phyloP scores from a whole-genome alignment of 2,888 invertebrate genomes.

The Monoplex corrugatus region DNA sequence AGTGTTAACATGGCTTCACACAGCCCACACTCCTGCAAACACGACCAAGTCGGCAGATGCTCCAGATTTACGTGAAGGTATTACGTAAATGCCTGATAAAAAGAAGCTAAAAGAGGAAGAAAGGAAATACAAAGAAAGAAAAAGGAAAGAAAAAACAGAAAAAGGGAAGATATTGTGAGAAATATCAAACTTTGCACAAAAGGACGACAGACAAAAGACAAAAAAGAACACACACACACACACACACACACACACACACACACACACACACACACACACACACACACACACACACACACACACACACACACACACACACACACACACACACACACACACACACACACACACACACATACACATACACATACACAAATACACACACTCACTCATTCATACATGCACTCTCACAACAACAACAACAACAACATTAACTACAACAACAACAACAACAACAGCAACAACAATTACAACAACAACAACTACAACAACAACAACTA shows the following conservation, averaged over 20 bases:
- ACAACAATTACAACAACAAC: too few species aligned
- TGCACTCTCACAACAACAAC: too few species aligned
- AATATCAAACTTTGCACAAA: too few species aligned
- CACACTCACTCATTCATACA: not conserved
- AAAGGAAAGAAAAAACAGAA: not conserved
- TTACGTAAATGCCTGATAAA: too few species aligned
- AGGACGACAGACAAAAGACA: not conserved
- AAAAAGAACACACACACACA: not conserved
- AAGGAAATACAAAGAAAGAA: not conserved
- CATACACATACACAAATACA: not conserved
- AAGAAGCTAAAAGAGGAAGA: not conserved
- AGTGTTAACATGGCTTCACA: too few species aligned
- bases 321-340: conserved; percentile 5
- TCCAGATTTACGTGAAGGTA: too few species aligned
- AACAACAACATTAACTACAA: too few species aligned
- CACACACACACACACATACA: conserved; percentile 31
- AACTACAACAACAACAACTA: too few species aligned
- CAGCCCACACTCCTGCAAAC: too few species aligned
- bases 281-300: not conserved
- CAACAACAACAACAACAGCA: too few species aligned
- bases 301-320: conserved; percentile 2
- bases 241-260: not conserved
- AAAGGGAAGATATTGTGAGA: not conserved
- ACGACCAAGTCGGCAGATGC: too few species aligned
- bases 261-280: not conserved